Evolutionary conservation across 2,113 vertebrate species (phyloP).

Genomic region (Leuciscus idus): DNA sequence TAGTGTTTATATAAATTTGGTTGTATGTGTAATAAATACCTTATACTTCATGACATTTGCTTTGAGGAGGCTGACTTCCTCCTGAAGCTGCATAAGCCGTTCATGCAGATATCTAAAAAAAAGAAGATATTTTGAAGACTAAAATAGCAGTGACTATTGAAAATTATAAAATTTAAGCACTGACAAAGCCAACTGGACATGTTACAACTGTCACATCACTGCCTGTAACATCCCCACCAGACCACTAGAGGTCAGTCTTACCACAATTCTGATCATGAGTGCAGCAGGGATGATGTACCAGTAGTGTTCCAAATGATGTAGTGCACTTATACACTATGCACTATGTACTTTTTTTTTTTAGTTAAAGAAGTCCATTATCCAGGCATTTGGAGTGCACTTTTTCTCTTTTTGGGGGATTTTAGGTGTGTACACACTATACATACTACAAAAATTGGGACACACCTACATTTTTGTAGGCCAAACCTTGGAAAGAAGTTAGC

Average conservation of each 20-base stretch:
- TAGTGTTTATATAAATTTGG: background rate
- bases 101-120: slow-evolving; percentile 94
- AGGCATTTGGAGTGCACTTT: no score
- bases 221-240: background rate
- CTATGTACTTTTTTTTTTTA: no score
- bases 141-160: background rate
- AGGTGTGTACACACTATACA: no score
- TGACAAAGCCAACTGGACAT: background rate
- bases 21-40: slow-evolving; percentile 58
- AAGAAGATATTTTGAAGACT: background rate
- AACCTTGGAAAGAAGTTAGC: no score
- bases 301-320: no score
- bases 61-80: slow-evolving; percentile 92
- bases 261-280: background rate
- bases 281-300: no score
- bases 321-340: no score
- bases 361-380: no score
- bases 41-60: slow-evolving; percentile 93
- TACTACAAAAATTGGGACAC: no score
- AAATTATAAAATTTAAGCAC: background rate
- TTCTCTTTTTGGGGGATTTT: no score
- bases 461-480: no score
- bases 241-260: slow-evolving; percentile 21
- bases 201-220: background rate
- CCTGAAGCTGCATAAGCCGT: slow-evolving; percentile 90